Evolutionary conservation across 2,888 invertebrate genomes (phyloP).

Genomic region (Dusona sp.): DNA sequence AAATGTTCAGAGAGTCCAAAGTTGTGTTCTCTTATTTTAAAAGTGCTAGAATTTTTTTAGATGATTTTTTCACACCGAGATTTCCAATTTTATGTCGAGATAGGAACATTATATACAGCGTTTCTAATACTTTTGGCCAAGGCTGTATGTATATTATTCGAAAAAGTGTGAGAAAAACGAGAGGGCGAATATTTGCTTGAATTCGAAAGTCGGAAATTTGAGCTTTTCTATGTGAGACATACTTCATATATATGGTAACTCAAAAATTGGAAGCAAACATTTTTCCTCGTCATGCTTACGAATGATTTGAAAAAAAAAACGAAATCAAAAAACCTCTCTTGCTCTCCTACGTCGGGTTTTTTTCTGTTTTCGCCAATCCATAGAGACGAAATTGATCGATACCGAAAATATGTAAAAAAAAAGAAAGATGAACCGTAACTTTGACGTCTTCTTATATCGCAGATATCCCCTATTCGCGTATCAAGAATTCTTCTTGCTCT

Average conservation of each 20-base stretch:
- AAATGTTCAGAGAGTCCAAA: no score
- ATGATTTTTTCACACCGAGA: no score
- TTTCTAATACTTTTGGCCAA: no score
- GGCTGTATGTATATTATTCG: not conserved
- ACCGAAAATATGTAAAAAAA: not conserved
- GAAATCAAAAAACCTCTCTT: not conserved
- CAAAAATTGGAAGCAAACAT: not conserved
- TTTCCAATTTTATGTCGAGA: not conserved
- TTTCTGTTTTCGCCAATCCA: not conserved
- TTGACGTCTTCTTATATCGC: constrained; percentile 57
- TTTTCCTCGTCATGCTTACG: constrained; percentile 5
- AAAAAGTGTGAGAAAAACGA: not conserved
- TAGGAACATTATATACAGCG: no score
- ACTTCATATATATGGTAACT: not conserved
- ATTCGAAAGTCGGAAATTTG: not conserved
- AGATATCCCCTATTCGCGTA: constrained; percentile 32
- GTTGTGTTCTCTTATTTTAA: no score
- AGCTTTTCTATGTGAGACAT: constrained; percentile 4
- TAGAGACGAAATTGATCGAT: not conserved
- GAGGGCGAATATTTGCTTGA: not conserved
- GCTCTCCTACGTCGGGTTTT: constrained; percentile 1
- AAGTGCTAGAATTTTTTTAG: no score
- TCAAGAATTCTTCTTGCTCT: constrained; percentile 21
- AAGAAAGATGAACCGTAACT: constrained; percentile 51
- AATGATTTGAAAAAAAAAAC: constrained; percentile 18